A percentile compares a stretch with the other conserved stretches of the same genome.
Evolutionary conservation across 2,888 invertebrate species (phyloP).

Genomic region (Sabellastarte sp.): DNA sequence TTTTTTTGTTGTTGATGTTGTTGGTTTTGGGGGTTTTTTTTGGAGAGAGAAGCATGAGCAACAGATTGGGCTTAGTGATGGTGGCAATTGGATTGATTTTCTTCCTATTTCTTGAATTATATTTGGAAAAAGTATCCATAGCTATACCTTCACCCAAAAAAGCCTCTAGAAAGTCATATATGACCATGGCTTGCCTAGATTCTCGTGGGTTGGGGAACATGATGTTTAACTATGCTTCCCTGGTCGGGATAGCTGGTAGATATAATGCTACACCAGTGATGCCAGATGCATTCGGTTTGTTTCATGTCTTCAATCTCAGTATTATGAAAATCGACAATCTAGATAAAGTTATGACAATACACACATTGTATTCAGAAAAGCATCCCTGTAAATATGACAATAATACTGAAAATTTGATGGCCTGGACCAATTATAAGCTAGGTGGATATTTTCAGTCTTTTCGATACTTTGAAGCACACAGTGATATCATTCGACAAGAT

Average conservation of each 20-base stretch:
- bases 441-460: conserved; percentile 44
- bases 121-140: too few species aligned
- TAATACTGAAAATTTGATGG: not conserved
- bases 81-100: too few species aligned
- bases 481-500: conserved; percentile 33
- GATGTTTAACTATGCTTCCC: conserved; percentile 43
- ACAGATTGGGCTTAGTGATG: too few species aligned
- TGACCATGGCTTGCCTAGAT: conserved; percentile 9
- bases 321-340: conserved; percentile 6
- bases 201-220: conserved; percentile 41
- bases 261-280: conserved; percentile 42
- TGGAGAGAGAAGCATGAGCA: too few species aligned
- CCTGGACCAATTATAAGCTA: conserved; percentile 21
- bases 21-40: too few species aligned
- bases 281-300: conserved; percentile 26
- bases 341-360: conserved; percentile 5
- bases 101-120: too few species aligned
- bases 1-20: too few species aligned
- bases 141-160: too few species aligned
- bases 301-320: conserved; percentile 32
- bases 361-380: conserved; percentile 14
- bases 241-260: conserved; percentile 35
- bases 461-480: conserved; percentile 38
- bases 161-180: conserved; percentile 2
- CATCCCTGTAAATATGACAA: conserved; percentile 23